phyloP scores from a whole-genome alignment of 2,888 invertebrate species.

The Torymus auratus region DNA sequence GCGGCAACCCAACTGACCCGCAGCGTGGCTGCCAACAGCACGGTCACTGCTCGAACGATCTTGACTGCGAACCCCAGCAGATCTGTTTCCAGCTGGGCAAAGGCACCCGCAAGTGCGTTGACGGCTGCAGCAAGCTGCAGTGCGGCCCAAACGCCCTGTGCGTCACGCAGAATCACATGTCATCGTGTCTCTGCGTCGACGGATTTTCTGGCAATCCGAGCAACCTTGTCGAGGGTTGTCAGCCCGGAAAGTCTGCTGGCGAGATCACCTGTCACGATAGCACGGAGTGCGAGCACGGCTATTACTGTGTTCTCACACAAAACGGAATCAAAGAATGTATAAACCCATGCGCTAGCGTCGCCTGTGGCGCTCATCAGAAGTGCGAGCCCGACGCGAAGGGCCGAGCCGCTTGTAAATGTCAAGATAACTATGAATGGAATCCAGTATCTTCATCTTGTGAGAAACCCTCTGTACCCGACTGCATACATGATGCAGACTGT shows the following conservation, averaged over 20 bases:
- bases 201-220: conserved; percentile 90
- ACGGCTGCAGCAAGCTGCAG: conserved; percentile 91
- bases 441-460: conserved; percentile 89
- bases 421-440: conserved; percentile 88
- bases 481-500: conserved; percentile 85
- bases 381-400: conserved; percentile 84
- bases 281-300: conserved; percentile 84
- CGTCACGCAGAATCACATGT: conserved; percentile 89
- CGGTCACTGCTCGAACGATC: conserved; percentile 88
- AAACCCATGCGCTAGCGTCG: conserved; percentile 87
- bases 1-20: conserved; percentile 86
- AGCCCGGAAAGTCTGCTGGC: conserved; percentile 81
- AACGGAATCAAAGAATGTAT: conserved; percentile 84
- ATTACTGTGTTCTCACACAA: conserved; percentile 82
- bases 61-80: conserved; percentile 88
- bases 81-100: conserved; percentile 92
- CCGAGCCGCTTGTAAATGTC: conserved; percentile 88
- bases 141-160: conserved; percentile 95
- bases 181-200: conserved; percentile 90
- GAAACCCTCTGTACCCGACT: conserved; percentile 91
- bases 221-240: conserved; percentile 88
- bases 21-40: conserved; percentile 84
- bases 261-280: conserved; percentile 82
- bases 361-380: conserved; percentile 89
- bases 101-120: conserved; percentile 88